Evolutionary conservation across 2,113 vertebrate species (phyloP), one percentile per base, ranked within the genome.

Genomic region (Chrysochloris asiatica): DNA sequence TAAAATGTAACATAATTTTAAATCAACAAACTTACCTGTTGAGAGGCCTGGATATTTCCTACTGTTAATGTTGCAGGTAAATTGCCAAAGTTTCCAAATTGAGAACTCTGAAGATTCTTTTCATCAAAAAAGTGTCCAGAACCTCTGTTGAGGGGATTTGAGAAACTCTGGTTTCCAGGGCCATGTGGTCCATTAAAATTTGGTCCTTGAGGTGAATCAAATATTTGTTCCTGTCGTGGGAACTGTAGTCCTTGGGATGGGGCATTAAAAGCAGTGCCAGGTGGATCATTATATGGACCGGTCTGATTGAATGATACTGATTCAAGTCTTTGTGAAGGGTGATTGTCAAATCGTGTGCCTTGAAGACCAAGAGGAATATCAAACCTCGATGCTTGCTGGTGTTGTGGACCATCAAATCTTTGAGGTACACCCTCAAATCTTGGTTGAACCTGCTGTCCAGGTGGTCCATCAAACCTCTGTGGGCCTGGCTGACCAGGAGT

Each of bases 41-140:
- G 97, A 75, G 96, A 98, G 89, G 98, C 96, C 89, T 98, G 95
- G 96, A 97, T 96, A 81, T 96, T 97, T 95, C 97, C 96, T 63
- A 98, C 94, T 3, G 98, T 78, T 93, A 97, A 69, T 19, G 96
- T 94, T 83, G 95, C 92, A 56, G 97, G 90, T 89, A 98, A 94
- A 87, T 93, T 98, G 84, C 76, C 98, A 81, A 98, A 98, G 91
- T 95, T 98, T 93, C 98, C 98, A 91, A 97, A 98, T 0, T 98
- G 97, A 96, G 98, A 97, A 88, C 95, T 98, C n/a, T 98, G 98
- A 80, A 98, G 97, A 43, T 98, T 94, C 96, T 98, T 97, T 12
- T 99, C 98, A 75, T 98, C 98, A 12, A 98, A 99, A 97, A 98
- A 99, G 95, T 98, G 98, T 96, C 97, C 98, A 1, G 96, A 96